These are phyloP conservation scores for Orcinus orca DNA, from an alignment of 2,113 vertebrate genomes.

Conservation along the genomic window DNA sequence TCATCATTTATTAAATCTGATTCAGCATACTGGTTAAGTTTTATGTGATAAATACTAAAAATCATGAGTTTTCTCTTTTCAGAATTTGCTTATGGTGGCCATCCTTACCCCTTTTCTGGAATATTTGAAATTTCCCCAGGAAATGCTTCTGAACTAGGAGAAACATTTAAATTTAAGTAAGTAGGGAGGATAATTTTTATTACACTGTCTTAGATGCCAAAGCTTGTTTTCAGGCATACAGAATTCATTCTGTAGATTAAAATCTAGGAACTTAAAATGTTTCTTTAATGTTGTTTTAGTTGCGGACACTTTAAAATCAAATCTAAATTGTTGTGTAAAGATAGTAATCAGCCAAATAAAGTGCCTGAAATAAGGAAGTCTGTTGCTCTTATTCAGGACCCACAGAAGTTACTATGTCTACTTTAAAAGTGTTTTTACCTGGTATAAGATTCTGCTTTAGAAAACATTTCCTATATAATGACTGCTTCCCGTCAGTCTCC, in stretches of 20 bases:
- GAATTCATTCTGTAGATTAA: constrained; percentile 3
- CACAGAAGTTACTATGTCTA: neutral
- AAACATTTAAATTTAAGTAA: constrained; percentile 99
- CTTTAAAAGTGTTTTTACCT: neutral
- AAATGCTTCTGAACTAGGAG: constrained; percentile 96
- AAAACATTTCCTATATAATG: neutral
- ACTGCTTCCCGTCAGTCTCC: neutral
- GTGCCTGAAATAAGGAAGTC: neutral
- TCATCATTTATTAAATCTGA: constrained; percentile 35
- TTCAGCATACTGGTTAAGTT: constrained; percentile 56
- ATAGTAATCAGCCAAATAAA: neutral
- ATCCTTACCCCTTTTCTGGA: constrained; percentile 99
- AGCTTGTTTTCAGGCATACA: constrained; percentile 32
- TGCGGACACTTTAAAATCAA: constrained; percentile 9
- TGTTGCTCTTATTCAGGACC: neutral
- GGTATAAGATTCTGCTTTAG: neutral
- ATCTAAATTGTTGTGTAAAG: neutral
- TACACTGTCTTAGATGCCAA: constrained; percentile 62
- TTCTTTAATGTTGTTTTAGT: constrained; percentile 30
- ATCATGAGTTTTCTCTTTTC: constrained; percentile 81
- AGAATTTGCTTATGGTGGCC: constrained; percentile 99
- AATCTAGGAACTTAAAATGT: constrained; percentile 25
- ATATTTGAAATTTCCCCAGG: constrained; percentile 99
- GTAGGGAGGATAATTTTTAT: constrained; percentile 74
- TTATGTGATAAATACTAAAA: constrained; percentile 67